Conservation (phyloP, 2,888 invertebrate genomes). For the Prosapia bicincta region DNA sequence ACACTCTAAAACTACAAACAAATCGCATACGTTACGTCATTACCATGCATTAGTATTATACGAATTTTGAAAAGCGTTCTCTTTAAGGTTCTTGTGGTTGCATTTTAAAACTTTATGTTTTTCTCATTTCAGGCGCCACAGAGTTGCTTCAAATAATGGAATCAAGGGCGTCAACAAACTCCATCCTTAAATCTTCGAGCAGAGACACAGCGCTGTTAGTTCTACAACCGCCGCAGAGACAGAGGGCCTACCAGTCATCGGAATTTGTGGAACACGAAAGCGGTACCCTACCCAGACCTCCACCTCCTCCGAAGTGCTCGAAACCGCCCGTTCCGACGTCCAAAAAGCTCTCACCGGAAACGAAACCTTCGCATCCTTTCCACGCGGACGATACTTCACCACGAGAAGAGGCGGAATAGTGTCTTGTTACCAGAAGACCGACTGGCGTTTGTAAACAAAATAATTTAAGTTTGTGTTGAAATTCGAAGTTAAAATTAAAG, state of each 20-base stretch:
- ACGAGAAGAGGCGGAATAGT: background rate
- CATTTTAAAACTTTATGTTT: too few species aligned
- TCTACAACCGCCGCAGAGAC: constrained; percentile 21
- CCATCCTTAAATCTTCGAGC: constrained; percentile 32
- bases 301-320: constrained; percentile 44
- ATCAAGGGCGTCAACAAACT: constrained; percentile 30
- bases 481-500: too few species aligned
- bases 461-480: too few species aligned
- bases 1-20: too few species aligned
- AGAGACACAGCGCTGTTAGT: constrained; percentile 24
- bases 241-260: constrained; percentile 18
- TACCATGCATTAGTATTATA: too few species aligned
- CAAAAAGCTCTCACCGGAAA: background rate
- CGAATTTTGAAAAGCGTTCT: too few species aligned
- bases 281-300: constrained; percentile 37
- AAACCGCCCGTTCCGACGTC: constrained; percentile 49
- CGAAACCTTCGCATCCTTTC: background rate
- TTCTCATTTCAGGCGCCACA: constrained; percentile 36
- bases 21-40: too few species aligned
- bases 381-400: background rate
- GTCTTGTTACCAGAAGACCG: background rate
- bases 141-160: constrained; percentile 40
- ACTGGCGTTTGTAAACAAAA: too few species aligned
- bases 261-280: constrained; percentile 29
- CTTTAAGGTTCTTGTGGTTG: too few species aligned